Evolutionary conservation across 2,888 invertebrate genomes (phyloP).

Genomic region (Luffia ferchaultella): DNA sequence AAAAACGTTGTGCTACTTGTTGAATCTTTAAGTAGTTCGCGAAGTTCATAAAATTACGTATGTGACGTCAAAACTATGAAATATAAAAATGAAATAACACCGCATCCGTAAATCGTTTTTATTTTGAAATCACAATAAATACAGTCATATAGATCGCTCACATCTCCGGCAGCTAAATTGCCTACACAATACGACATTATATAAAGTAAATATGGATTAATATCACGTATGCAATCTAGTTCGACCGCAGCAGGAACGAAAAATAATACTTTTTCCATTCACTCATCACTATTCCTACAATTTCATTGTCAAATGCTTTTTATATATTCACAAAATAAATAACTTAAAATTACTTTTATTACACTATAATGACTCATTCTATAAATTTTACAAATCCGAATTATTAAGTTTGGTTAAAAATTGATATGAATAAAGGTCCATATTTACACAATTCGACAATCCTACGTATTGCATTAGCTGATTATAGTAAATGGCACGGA

Average conservation of each 20-base stretch:
- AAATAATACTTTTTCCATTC: not conserved
- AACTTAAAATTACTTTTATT: slow-evolving; percentile 33
- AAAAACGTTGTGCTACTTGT: too few species aligned
- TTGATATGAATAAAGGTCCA: not conserved
- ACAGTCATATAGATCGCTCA: slow-evolving; percentile 13
- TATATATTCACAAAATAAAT: slow-evolving; percentile 44
- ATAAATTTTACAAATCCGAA: not conserved
- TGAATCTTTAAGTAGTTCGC: too few species aligned
- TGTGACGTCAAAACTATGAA: too few species aligned
- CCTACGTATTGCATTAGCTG: not conserved
- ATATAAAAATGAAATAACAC: too few species aligned
- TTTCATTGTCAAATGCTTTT: slow-evolving; percentile 23
- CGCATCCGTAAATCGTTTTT: slow-evolving; percentile 23
- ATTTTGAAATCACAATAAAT: slow-evolving; percentile 44
- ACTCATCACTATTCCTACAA: slow-evolving; percentile 6
- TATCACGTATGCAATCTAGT: not conserved
- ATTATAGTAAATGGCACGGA: not conserved
- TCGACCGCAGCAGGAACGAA: not conserved
- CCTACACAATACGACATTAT: not conserved
- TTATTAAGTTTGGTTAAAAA: not conserved
- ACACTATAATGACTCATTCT: not conserved
- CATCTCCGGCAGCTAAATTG: not conserved
- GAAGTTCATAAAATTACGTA: too few species aligned
- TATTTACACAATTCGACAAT: not conserved
- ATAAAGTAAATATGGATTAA: not conserved